A percentile compares a stretch with the other conserved stretches of the same genome.
Conservation (phyloP, 2,113 vertebrate genomes). For the Myotis brandtii region DNA sequence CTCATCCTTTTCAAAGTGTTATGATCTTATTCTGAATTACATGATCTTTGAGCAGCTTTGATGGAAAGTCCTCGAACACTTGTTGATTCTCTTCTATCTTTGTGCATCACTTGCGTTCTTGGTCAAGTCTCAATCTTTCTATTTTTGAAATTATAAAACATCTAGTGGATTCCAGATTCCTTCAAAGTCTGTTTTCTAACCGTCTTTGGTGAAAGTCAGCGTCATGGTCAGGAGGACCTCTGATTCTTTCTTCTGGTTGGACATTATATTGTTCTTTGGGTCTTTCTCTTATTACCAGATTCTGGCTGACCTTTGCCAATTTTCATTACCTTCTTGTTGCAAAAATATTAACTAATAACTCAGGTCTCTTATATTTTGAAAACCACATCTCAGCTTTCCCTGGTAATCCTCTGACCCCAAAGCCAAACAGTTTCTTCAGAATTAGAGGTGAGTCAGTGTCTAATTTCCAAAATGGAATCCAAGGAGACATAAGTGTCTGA, state of each 20-base stretch:
- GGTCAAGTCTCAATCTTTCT: not conserved
- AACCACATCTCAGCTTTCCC: not conserved
- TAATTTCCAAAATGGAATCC: constrained; percentile 24
- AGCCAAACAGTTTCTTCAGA: not conserved
- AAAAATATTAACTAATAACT: not conserved
- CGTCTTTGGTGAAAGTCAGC: not conserved
- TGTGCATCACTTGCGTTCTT: not conserved
- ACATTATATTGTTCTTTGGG: not conserved
- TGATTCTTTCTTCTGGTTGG: not conserved
- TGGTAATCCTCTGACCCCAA: not conserved
- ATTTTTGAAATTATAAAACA: constrained; percentile 15
- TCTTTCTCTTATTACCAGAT: not conserved
- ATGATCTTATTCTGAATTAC: not conserved
- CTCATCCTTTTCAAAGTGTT: not conserved
- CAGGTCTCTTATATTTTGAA: not conserved
- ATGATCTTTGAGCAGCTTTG: not conserved
- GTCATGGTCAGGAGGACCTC: not conserved
- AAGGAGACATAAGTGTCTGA: not conserved
- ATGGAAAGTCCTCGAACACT: not conserved
- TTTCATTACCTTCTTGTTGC: not conserved
- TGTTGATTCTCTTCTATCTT: not conserved
- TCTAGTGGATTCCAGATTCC: not conserved
- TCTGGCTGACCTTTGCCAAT: not conserved
- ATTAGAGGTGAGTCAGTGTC: not conserved
- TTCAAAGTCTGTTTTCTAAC: not conserved